Evolutionary conservation across 2,888 invertebrate species (phyloP).

Genomic region (Leuctra nigra): DNA sequence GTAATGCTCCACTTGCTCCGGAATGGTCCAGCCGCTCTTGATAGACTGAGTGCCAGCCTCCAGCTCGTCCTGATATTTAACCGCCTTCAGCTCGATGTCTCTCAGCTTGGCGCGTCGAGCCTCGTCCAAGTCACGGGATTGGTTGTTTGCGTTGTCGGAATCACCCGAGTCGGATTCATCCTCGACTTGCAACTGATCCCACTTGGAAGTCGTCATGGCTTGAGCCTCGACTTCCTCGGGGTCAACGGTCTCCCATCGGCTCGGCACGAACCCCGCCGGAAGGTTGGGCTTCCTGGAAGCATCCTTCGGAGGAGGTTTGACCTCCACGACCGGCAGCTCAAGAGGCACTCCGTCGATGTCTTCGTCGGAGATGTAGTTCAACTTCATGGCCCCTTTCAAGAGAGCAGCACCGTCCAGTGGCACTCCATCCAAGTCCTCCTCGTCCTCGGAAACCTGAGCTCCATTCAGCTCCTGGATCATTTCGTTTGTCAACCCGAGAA

Average conservation of each 20-base stretch:
- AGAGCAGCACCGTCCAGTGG: conserved; percentile 77
- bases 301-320: neutral
- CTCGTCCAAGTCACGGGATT: conserved; percentile 41
- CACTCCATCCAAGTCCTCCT: conserved; percentile 52
- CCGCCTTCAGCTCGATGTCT: conserved; percentile 91
- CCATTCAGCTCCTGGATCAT: conserved; percentile 51
- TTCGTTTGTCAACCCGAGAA: conserved; percentile 61
- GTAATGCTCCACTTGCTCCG: conserved; percentile 81
- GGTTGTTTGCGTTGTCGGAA: conserved; percentile 21
- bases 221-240: conserved; percentile 73
- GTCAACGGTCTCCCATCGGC: conserved; percentile 96
- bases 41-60: conserved; percentile 74
- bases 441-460: conserved; percentile 49
- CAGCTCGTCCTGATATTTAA: conserved; percentile 93
- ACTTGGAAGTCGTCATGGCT: conserved; percentile 82
- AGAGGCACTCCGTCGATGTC: conserved; percentile 64
- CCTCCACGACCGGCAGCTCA: conserved; percentile 30
- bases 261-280: conserved; percentile 74
- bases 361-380: conserved; percentile 48
- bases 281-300: conserved; percentile 26
- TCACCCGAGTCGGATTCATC: conserved; percentile 26
- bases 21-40: conserved; percentile 65
- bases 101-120: conserved; percentile 69
- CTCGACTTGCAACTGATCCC: conserved; percentile 65
- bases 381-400: conserved; percentile 60